These are phyloP conservation scores for Drosophila bipectinata DNA, from an alignment of 1,140 invertebrate species.

Conservation along the genomic window DNA sequence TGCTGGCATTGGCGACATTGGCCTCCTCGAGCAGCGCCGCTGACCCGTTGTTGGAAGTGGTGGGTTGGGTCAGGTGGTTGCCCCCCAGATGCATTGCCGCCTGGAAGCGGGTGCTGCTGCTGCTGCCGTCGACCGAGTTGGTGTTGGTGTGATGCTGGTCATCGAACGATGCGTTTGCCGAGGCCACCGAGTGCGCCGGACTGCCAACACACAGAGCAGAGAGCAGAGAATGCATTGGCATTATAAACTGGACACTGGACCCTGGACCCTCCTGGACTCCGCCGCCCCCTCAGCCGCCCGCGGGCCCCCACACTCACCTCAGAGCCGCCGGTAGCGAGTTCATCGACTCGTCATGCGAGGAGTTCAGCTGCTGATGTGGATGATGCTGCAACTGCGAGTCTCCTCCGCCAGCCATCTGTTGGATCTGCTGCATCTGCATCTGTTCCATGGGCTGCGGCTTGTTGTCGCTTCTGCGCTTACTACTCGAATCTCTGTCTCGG, in stretches of 20 bases:
- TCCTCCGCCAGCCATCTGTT: slow-evolving; percentile 11
- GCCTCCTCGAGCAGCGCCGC: slow-evolving; percentile 22
- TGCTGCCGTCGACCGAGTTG: slow-evolving; percentile 71
- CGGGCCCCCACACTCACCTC: slow-evolving; percentile 68
- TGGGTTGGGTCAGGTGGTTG: slow-evolving; percentile 13
- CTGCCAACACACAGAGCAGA: slow-evolving; percentile 41
- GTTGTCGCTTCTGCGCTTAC: slow-evolving; percentile 64
- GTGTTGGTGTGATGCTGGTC: slow-evolving; percentile 75
- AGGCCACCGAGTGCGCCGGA: slow-evolving; percentile 80
- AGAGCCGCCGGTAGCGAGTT: slow-evolving; percentile 80
- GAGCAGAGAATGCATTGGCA: background rate
- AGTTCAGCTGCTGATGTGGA: slow-evolving; percentile 69
- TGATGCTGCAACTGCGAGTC: slow-evolving; percentile 51
- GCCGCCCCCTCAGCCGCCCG: slow-evolving; percentile 35
- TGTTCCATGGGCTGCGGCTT: slow-evolving; percentile 55
- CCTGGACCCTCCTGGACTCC: slow-evolving; percentile 7
- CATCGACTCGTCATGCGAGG: slow-evolving; percentile 84
- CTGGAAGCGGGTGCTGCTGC: slow-evolving; percentile 57
- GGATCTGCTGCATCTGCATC: slow-evolving; percentile 32
- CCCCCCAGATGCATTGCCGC: slow-evolving; percentile 31
- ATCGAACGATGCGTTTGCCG: slow-evolving; percentile 65
- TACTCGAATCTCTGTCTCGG: slow-evolving; percentile 40
- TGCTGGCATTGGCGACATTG: slow-evolving; percentile 9
- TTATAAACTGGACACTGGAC: slow-evolving; percentile 24
- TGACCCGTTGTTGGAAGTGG: slow-evolving; percentile 42